Base-by-base conservation (phyloP, 2,888 invertebrate genomes). In the Spilarctia lutea region DNA sequence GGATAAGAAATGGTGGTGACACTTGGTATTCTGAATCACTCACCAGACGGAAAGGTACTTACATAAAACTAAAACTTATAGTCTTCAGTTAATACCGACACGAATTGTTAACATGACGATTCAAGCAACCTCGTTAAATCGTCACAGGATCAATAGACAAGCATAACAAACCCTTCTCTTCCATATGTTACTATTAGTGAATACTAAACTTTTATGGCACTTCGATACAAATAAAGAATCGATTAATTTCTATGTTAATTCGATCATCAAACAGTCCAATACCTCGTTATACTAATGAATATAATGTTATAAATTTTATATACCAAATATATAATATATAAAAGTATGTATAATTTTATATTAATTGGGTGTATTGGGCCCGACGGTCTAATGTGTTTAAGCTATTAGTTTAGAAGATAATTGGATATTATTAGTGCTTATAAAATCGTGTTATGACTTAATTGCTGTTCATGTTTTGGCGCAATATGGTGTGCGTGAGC, bases 191-290 rank as follows among this genome's bases (percentile, higher is more conserved):
- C 93, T 90, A 93, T 94, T 93, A 93, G 89, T 77, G 85, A 89
- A 95, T 94, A 95, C 94, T 92, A 94, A 94, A 94, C 92, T 79
- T 95, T 95, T 95, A 95, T 83, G 74, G 74, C 90, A 85, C 85
- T 93, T 92, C 92, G 91, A 89, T 89, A 90, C 90, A 90, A 86
- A 89, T 90, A 90, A 87, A 87, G 89, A 93, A 94, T 94, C 95
- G 94, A 94, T 94, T 94, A 94, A 94, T 95, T 93, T 93, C 91
- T 91, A 92, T 94, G 93, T 94, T 94, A 94, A 94, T 93, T 93
- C 87, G 89, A 90, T 93, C 93, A 90, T 94, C 94, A 94, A 94
- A 94, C 91, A 93, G 93, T 92, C 92, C 90, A 91, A 84, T 81
- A 85, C 89, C 89, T 93, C 93, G 94, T 94, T 94, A 93, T 89